Conservation (phyloP, 2,113 vertebrate species). For the Oreochromis tanganicae region DNA sequence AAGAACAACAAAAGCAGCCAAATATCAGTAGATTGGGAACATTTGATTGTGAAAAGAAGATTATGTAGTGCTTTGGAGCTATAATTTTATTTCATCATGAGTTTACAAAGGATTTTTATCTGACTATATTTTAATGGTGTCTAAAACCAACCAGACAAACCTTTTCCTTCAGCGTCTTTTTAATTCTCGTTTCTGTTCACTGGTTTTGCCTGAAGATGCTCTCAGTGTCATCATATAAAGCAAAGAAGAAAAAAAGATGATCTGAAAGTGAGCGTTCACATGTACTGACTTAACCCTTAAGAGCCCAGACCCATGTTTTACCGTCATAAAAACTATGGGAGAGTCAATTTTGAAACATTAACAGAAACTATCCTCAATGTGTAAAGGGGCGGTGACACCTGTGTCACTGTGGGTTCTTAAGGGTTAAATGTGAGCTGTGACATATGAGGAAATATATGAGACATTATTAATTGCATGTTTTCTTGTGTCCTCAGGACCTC, state of each 20-base stretch:
- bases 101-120: not conserved
- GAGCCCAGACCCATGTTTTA: too few species aligned
- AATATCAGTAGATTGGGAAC: not conserved
- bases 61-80: not conserved
- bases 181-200: not conserved
- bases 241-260: not conserved
- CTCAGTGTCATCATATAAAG: not conserved
- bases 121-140: not conserved
- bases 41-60: not conserved
- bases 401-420: too few species aligned
- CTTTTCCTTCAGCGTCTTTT: not conserved
- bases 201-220: not conserved
- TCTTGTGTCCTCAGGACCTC: constrained; percentile 78
- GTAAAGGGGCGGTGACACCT: too few species aligned
- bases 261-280: not conserved
- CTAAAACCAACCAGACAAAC: not conserved
- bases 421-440: not conserved
- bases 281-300: too few species aligned
- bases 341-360: too few species aligned
- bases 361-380: too few species aligned
- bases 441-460: not conserved
- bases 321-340: too few species aligned
- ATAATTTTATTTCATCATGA: not conserved
- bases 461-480: not conserved
- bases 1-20: not conserved